phyloP scores from a whole-genome alignment of 2,888 invertebrate species.

The Drosophila anomalipes region DNA sequence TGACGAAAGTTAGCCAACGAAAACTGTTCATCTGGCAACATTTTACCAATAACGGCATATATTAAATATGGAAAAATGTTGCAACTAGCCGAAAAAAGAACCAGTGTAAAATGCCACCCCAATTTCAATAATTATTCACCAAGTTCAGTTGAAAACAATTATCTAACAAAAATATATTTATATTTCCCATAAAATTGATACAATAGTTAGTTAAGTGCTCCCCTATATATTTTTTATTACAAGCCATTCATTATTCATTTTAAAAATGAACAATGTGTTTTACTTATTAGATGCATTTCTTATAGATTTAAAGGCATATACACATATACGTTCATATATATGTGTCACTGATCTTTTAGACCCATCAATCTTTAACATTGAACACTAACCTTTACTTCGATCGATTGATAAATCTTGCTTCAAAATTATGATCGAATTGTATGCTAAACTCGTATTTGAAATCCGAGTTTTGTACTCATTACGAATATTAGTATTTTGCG shows the following conservation, averaged over 20 bases:
- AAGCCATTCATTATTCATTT: not conserved
- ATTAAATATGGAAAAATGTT: not conserved
- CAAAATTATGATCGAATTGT: not conserved
- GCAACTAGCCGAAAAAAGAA: not conserved
- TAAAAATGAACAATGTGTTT: not conserved
- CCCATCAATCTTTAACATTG: constrained; percentile 33
- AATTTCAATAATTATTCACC: no score
- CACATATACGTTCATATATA: not conserved
- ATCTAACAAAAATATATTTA: not conserved
- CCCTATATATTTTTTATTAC: not conserved
- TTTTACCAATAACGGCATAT: not conserved
- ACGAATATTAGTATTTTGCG: constrained; percentile 15
- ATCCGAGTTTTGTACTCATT: not conserved
- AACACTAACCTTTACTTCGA: constrained; percentile 22
- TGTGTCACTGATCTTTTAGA: constrained; percentile 14
- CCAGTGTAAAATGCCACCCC: not conserved
- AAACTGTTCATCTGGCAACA: constrained; percentile 2
- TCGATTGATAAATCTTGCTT: not conserved
- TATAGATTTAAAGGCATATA: not conserved
- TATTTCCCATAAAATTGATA: not conserved
- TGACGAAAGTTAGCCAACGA: constrained; percentile 3
- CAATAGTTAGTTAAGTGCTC: no score
- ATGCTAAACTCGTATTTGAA: constrained; percentile 13
- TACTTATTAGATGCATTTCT: not conserved
- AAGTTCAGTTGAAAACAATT: not conserved